Evolutionary conservation across 2,888 invertebrate species (phyloP).

Genomic region (Metallyticus violacea): DNA sequence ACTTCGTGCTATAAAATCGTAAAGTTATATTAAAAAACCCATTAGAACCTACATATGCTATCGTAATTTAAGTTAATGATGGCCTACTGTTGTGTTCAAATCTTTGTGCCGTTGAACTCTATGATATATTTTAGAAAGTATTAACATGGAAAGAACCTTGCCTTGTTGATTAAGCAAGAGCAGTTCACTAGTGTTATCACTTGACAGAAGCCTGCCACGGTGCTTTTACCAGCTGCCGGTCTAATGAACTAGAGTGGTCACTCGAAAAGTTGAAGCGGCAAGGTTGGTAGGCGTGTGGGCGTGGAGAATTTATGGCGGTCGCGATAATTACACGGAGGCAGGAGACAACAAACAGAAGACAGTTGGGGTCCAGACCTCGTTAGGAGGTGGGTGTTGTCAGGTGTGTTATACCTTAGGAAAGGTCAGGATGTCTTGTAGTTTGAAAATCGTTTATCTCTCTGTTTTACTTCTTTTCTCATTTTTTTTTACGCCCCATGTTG

Average conservation of each 20-base stretch:
- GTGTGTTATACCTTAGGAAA: not conserved
- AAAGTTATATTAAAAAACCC: too few relatives aligned
- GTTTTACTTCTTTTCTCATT: not conserved
- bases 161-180: too few relatives aligned
- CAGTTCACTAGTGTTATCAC: not conserved
- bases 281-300: not conserved
- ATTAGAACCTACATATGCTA: too few relatives aligned
- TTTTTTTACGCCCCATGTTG: not conserved
- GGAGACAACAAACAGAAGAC: not conserved
- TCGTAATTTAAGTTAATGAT: too few relatives aligned
- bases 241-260: not conserved
- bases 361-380: not conserved
- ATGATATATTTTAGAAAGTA: not conserved
- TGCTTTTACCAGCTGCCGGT: too few relatives aligned
- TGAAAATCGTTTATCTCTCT: too few relatives aligned
- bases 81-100: too few relatives aligned
- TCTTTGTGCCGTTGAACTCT: not conserved
- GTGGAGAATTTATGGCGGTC: not conserved
- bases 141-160: too few relatives aligned
- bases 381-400: not conserved
- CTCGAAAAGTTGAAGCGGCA: not conserved
- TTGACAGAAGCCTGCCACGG: not conserved
- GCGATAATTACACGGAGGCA: not conserved
- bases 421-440: not conserved
- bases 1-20: too few relatives aligned